A percentile compares a stretch with the other conserved stretches of the same genome.
Conservation (phyloP, 2,888 invertebrate genomes). For the Palloptera scutellata region DNA sequence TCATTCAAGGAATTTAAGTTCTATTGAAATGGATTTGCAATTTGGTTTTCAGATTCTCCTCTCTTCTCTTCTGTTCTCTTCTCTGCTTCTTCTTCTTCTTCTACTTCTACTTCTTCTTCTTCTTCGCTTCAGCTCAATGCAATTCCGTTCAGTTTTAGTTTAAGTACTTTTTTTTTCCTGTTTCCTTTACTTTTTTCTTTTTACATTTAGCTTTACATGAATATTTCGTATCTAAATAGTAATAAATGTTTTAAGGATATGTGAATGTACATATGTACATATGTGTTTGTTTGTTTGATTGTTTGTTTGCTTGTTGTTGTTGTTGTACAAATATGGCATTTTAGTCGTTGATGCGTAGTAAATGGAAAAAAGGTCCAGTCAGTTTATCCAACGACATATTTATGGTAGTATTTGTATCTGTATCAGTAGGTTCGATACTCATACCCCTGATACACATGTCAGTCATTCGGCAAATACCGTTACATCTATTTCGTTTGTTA, state of each 20-base stretch:
- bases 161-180: too few species aligned
- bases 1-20: neutral
- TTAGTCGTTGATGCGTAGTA: constrained; percentile 28
- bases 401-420: too few species aligned
- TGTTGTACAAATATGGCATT: constrained; percentile 23
- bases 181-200: too few species aligned
- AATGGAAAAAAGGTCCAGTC: constrained; percentile 21
- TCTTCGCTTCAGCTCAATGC: neutral
- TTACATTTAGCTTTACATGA: neutral
- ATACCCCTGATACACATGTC: too few species aligned
- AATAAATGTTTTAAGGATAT: neutral
- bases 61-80: neutral
- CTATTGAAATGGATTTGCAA: neutral
- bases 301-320: too few species aligned
- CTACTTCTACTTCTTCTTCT: too few species aligned
- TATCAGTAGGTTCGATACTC: too few species aligned
- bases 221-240: neutral
- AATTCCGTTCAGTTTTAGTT: too few species aligned
- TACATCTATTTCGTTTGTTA: too few species aligned
- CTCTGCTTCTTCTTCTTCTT: too few species aligned
- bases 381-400: too few species aligned
- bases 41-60: neutral
- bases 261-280: constrained; percentile 6
- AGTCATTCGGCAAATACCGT: too few species aligned
- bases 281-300: constrained; percentile 19